Conservation (phyloP, 2,797 vertebrate genomes). For the Podargus strigoides region DNA sequence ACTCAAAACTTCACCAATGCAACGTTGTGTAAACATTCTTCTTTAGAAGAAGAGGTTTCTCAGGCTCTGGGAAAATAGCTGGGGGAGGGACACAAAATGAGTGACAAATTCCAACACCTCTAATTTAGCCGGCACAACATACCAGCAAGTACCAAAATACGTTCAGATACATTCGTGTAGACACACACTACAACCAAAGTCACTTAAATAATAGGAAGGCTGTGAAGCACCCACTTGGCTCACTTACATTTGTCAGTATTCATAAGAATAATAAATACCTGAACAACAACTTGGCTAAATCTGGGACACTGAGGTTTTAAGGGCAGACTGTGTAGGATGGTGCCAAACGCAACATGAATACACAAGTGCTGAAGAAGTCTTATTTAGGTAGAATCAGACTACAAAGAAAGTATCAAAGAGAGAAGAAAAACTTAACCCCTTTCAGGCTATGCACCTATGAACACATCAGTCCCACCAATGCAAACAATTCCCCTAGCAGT, state of each 20-base stretch:
- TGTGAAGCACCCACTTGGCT: neutral
- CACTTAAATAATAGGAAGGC: neutral
- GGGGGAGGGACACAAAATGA: neutral
- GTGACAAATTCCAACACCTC: slow-evolving; percentile 44
- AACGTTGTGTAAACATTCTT: slow-evolving; percentile 39
- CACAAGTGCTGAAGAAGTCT: slow-evolving; percentile 7
- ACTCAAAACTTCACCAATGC: neutral
- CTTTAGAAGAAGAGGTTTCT: slow-evolving; percentile 23
- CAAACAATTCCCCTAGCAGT: neutral
- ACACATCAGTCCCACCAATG: neutral
- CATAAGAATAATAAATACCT: slow-evolving; percentile 51
- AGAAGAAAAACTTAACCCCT: neutral
- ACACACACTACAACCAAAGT: neutral
- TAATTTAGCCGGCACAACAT: neutral
- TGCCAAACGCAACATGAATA: slow-evolving; percentile 50
- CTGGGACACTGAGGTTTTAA: slow-evolving; percentile 9
- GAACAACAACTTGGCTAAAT: slow-evolving; percentile 49
- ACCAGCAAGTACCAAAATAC: neutral
- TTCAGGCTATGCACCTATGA: neutral
- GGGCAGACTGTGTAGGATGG: neutral
- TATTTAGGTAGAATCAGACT: slow-evolving; percentile 32
- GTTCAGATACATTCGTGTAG: neutral
- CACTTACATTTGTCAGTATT: slow-evolving; percentile 24
- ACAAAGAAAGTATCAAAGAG: neutral
- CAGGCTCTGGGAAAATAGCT: slow-evolving; percentile 29